Conservation (phyloP, 2,888 invertebrate species). For the Metellina segmentata region DNA sequence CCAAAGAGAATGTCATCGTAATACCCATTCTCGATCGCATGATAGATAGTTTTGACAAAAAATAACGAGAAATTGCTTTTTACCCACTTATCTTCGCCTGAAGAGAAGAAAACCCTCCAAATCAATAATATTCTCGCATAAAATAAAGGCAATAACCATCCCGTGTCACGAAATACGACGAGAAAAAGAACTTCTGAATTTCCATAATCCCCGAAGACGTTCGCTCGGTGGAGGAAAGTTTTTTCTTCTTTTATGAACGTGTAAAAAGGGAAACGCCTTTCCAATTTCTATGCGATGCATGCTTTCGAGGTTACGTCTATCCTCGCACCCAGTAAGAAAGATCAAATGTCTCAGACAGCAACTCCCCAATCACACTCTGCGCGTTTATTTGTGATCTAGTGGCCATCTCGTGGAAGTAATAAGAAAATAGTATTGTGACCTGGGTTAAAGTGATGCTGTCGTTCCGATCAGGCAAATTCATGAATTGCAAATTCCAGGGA, state of each 20-base stretch:
- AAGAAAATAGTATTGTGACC: background rate
- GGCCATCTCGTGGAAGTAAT: background rate
- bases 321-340: background rate
- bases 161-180: background rate
- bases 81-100: background rate
- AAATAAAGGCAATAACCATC: background rate
- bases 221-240: background rate
- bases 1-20: too few relatives aligned
- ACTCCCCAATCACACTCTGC: background rate
- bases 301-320: background rate
- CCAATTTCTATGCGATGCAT: background rate
- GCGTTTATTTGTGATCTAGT: background rate
- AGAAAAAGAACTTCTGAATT: background rate
- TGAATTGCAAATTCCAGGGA: background rate
- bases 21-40: background rate
- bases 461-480: background rate
- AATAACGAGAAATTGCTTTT: background rate
- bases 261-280: background rate
- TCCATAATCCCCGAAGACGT: background rate
- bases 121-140: background rate
- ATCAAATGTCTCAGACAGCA: background rate
- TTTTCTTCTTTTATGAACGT: background rate
- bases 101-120: background rate
- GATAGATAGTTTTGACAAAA: background rate
- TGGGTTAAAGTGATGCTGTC: background rate